These are phyloP conservation scores for Blera fallax DNA, from an alignment of 2,888 invertebrate genomes.

Conservation along the genomic window DNA sequence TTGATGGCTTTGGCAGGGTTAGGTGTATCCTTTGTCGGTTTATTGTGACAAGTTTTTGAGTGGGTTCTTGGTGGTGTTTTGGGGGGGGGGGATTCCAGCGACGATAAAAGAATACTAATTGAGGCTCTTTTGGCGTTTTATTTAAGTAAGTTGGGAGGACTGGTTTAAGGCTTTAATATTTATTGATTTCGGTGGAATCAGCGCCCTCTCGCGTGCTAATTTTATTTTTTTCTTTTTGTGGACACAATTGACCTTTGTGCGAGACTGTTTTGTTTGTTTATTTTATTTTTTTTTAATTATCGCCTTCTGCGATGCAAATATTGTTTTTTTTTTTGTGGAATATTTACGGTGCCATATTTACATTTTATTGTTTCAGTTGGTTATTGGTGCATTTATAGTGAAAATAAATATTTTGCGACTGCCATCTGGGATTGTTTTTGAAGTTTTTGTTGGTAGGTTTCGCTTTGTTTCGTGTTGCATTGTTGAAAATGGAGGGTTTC, in stretches of 20 bases:
- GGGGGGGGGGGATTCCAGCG: not conserved
- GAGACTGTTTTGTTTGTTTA: not conserved
- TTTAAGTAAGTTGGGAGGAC: not conserved
- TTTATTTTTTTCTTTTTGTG: not conserved
- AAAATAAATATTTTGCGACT: not conserved
- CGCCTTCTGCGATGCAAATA: not conserved
- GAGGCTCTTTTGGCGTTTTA: not conserved
- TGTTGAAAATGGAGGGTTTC: not conserved
- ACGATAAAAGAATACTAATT: not conserved
- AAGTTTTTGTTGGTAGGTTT: not conserved
- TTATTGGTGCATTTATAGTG: not conserved
- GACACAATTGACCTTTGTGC: not conserved
- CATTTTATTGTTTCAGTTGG: not conserved
- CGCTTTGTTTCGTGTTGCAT: not conserved
- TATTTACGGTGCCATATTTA: not conserved
- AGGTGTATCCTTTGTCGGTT: not conserved
- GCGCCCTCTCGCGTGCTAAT: not conserved
- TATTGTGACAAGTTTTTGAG: not conserved
- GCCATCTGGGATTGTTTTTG: not conserved
- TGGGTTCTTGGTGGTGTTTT: not conserved
- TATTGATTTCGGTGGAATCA: not conserved
- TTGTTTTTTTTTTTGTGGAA: not conserved
- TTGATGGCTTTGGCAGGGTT: not conserved
- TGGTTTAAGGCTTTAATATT: not conserved
- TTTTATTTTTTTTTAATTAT: not conserved